Conservation (phyloP, 2,113 vertebrate species). For the Epinephelus fuscoguttatus region DNA sequence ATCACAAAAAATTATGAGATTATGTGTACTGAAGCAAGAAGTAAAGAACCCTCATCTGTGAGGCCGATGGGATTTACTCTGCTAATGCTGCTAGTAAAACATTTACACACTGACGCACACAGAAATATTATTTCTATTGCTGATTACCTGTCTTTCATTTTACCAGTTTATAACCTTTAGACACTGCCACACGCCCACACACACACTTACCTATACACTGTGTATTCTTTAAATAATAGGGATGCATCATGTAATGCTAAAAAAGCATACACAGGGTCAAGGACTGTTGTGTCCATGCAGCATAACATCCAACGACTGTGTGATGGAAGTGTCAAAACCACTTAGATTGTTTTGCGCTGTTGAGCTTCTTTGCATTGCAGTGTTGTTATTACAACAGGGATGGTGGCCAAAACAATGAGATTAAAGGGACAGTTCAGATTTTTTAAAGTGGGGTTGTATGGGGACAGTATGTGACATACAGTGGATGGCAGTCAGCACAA, state of each 20-base stretch:
- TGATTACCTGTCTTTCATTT: not conserved
- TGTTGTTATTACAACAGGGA: not conserved
- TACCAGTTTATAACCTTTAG: not conserved
- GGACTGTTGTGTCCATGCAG: not conserved
- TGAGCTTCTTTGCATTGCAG: not conserved
- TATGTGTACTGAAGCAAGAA: not conserved
- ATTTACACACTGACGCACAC: not conserved
- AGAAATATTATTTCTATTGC: not conserved
- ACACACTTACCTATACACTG: not conserved
- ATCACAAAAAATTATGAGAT: not conserved
- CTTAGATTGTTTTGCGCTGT: not conserved
- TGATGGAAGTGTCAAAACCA: not conserved
- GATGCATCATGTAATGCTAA: not conserved
- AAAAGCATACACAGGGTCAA: not conserved
- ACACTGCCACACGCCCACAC: no score
- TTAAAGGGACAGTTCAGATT: no score
- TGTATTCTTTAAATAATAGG: not conserved
- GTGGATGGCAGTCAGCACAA: no score
- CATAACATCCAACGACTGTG: not conserved
- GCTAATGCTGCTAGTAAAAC: not conserved
- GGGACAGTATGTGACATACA: no score
- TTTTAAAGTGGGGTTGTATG: no score
- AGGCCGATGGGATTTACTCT: not conserved
- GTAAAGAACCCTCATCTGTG: not conserved
- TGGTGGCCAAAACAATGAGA: not conserved